Evolutionary conservation across 2,888 invertebrate genomes (phyloP).

Genomic region (Hoplodrina blanda): DNA sequence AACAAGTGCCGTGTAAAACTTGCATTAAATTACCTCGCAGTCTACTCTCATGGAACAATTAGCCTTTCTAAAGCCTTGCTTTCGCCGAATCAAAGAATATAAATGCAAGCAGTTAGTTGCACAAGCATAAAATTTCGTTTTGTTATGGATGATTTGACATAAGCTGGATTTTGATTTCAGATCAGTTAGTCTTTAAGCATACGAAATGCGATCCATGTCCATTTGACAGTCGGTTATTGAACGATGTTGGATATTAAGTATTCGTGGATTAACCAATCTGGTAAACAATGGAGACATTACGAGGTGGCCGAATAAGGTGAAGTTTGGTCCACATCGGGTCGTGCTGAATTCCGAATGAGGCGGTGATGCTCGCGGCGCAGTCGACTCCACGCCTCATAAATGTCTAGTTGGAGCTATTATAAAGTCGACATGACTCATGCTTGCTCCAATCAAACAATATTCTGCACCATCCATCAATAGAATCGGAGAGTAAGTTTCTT

Average conservation of each 20-base stretch:
- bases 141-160: constrained; percentile 56
- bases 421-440: constrained; percentile 78
- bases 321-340: constrained; percentile 80
- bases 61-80: constrained; percentile 78
- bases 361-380: constrained; percentile 67
- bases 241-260: constrained; percentile 66
- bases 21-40: constrained; percentile 72
- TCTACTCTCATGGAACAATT: constrained; percentile 76
- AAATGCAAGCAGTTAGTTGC: constrained; percentile 65
- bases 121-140: constrained; percentile 64
- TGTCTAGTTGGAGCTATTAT: constrained; percentile 75
- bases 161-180: constrained; percentile 34
- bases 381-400: constrained; percentile 68
- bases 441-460: constrained; percentile 71
- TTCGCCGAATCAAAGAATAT: constrained; percentile 75
- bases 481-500: constrained; percentile 25
- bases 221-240: constrained; percentile 46
- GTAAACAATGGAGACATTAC: constrained; percentile 89
- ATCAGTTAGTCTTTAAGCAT: constrained; percentile 20
- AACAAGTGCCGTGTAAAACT: constrained; percentile 74
- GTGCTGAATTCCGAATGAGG: constrained; percentile 87
- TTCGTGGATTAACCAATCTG: constrained; percentile 79
- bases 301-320: constrained; percentile 84
- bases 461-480: constrained; percentile 70
- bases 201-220: constrained; percentile 24